A percentile compares a stretch with the other conserved stretches of the same genome.
phyloP scores from a whole-genome alignment of 2,888 invertebrate genomes.

The Papilio gigon region DNA sequence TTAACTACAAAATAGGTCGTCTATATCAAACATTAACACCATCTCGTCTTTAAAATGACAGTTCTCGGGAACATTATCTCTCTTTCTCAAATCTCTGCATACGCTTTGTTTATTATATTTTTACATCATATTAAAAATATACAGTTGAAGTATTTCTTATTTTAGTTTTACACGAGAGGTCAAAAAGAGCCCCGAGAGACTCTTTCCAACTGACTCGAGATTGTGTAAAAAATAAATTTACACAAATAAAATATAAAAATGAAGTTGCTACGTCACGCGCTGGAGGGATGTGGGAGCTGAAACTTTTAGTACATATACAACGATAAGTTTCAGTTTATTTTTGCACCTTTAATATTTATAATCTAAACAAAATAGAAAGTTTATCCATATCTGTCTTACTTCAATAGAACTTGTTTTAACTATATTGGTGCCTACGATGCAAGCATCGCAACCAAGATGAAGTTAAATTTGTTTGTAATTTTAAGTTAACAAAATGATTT shows the following conservation, averaged over 20 bases:
- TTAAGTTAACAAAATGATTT: too few relatives aligned
- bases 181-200: conserved; percentile 36
- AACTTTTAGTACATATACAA: neutral
- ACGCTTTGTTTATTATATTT: neutral
- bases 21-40: too few relatives aligned
- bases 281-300: neutral
- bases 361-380: too few relatives aligned
- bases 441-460: too few relatives aligned
- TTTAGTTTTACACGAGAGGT: conserved; percentile 20
- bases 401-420: too few relatives aligned
- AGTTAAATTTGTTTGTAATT: too few relatives aligned
- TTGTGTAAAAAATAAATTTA: conserved; percentile 34
- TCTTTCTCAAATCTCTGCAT: neutral
- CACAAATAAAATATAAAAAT: conserved; percentile 2
- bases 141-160: conserved; percentile 1
- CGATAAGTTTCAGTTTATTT: neutral
- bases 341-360: too few relatives aligned
- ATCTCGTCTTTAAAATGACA: too few relatives aligned
- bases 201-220: conserved; percentile 39
- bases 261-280: neutral
- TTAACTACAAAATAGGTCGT: too few relatives aligned
- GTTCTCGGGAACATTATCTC: neutral
- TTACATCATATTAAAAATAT: neutral
- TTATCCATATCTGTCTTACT: too few relatives aligned
- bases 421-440: too few relatives aligned